phyloP scores from a whole-genome alignment of 2,113 vertebrate genomes.

The Diadophis punctatus region DNA sequence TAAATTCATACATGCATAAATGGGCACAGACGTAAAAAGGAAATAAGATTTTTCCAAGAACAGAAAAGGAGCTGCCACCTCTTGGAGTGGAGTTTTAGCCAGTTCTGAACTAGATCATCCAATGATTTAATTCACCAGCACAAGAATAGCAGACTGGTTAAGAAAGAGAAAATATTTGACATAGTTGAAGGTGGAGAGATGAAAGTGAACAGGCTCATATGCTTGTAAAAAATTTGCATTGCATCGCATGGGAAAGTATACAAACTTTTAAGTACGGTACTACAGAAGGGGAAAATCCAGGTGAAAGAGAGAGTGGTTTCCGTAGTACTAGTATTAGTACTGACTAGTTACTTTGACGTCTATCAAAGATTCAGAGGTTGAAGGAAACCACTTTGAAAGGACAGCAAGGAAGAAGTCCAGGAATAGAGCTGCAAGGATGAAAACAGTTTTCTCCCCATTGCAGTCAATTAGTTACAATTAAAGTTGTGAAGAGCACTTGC shows the following conservation, averaged over 20 bases:
- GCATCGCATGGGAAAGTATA: neutral
- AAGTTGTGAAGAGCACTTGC: neutral
- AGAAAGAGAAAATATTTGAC: neutral
- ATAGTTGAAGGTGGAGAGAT: neutral
- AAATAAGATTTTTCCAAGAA: neutral
- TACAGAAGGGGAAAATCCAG: neutral
- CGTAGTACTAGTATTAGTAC: too few species aligned
- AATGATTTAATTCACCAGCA: neutral
- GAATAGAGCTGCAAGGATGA: neutral
- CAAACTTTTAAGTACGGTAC: neutral
- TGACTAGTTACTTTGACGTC: neutral
- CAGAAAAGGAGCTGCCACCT: neutral
- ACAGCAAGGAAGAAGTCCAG: neutral
- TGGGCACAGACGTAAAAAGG: neutral
- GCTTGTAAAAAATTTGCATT: too few species aligned
- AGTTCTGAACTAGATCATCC: neutral
- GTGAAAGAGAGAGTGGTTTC: neutral
- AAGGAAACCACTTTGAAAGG: neutral
- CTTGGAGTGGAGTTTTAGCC: neutral
- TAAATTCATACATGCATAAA: neutral
- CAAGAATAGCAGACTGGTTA: neutral
- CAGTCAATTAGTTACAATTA: neutral
- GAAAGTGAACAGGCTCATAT: neutral
- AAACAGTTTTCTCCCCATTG: neutral
- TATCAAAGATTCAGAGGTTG: neutral